phyloP scores from a whole-genome alignment of 2,797 vertebrate genomes.

The Hylomyscus alleni region DNA sequence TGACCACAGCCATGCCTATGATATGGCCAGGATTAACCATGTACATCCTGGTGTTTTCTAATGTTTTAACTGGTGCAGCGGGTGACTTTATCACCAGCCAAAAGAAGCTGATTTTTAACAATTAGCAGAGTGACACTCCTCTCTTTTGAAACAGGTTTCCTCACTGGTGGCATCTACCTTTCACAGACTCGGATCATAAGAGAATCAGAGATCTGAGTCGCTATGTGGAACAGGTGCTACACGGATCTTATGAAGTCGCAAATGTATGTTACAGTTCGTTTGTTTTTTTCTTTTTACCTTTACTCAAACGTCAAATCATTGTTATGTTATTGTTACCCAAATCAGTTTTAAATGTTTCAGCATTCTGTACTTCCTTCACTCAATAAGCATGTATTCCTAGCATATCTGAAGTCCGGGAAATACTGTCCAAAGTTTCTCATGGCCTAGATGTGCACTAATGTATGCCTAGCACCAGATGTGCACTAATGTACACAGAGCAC shows the following conservation, averaged over 20 bases:
- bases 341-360: not conserved
- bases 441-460: too few relatives aligned
- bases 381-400: not conserved
- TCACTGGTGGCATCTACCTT: conserved; percentile 90
- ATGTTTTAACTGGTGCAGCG: not conserved
- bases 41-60: not conserved
- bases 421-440: not conserved
- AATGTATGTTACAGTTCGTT: conserved; percentile 82
- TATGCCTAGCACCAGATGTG: too few relatives aligned
- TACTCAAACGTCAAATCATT: not conserved
- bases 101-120: not conserved
- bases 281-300: conserved; percentile 63
- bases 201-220: conserved; percentile 91
- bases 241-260: conserved; percentile 88
- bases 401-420: not conserved
- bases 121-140: not conserved
- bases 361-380: not conserved
- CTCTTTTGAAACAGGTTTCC: conserved; percentile 91
- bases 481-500: not conserved
- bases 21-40: not conserved
- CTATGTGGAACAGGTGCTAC: conserved; percentile 92
- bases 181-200: conserved; percentile 85
- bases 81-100: not conserved
- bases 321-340: not conserved
- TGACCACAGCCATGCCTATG: not conserved